Conservation (phyloP, 2,888 invertebrate species). For the Helleia helle region DNA sequence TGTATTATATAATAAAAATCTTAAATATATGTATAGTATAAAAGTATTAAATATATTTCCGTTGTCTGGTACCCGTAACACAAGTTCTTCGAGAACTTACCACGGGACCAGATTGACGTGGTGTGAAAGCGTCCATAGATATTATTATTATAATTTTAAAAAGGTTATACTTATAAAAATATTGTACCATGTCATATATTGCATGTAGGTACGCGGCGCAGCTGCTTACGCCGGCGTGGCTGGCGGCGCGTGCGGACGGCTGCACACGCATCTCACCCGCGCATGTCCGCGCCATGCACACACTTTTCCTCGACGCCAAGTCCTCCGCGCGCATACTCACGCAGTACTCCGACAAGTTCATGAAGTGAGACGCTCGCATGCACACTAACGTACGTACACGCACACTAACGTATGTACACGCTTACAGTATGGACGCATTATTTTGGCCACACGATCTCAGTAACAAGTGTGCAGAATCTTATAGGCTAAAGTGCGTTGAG, state of each 20-base stretch:
- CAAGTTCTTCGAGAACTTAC: too few relatives aligned
- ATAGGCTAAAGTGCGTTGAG: too few relatives aligned
- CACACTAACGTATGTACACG: not conserved
- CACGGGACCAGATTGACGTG: too few relatives aligned
- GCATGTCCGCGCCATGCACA: constrained; percentile 88
- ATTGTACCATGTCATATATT: too few relatives aligned
- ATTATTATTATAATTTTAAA: too few relatives aligned
- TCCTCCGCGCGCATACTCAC: constrained; percentile 94
- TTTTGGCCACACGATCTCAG: not conserved
- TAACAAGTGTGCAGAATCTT: too few relatives aligned
- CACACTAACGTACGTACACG: not conserved
- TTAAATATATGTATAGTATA: too few relatives aligned
- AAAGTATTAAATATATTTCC: too few relatives aligned
- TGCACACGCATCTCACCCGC: constrained; percentile 82
- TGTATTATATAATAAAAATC: too few relatives aligned
- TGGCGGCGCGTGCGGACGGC: constrained; percentile 93
- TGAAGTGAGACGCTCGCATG: constrained; percentile 77
- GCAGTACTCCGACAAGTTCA: constrained; percentile 92
- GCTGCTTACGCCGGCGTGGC: constrained; percentile 91
- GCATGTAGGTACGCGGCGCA: constrained; percentile 87
- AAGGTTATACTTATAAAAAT: not conserved
- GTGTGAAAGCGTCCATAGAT: too few relatives aligned
- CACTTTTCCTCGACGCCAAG: constrained; percentile 96
- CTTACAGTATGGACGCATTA: not conserved
- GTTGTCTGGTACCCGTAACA: too few relatives aligned